Evolutionary conservation across 1,140 invertebrate genomes (phyloP).

Genomic region (Tetramorium parvispinum): DNA sequence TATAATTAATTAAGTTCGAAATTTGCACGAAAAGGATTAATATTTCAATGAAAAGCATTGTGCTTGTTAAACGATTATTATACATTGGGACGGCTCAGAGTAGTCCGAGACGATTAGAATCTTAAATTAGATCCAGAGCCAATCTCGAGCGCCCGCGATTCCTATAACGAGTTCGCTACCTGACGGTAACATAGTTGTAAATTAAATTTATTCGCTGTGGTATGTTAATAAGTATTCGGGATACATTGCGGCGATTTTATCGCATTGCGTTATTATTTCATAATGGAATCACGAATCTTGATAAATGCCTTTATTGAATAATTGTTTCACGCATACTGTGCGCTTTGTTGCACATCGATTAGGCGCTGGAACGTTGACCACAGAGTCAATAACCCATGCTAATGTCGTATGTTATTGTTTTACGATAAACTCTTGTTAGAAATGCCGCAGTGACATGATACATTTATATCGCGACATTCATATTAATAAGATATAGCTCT

Average conservation of each 20-base stretch:
- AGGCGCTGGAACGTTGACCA: constrained; percentile 17
- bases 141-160: neutral
- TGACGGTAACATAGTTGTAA: neutral
- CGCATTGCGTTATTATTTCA: constrained; percentile 23
- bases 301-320: constrained; percentile 58
- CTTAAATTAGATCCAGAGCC: constrained; percentile 11
- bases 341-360: constrained; percentile 21
- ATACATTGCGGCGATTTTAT: neutral
- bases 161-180: neutral
- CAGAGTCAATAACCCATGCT: constrained; percentile 66
- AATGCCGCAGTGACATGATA: neutral
- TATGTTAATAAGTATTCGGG: neutral
- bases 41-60: neutral
- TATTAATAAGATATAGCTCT: neutral
- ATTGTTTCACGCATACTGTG: constrained; percentile 44
- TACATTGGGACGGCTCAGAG: neutral
- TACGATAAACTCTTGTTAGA: constrained; percentile 50
- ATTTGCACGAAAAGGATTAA: neutral
- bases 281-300: neutral
- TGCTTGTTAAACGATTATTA: neutral
- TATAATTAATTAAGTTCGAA: neutral
- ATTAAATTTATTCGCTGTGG: constrained; percentile 24
- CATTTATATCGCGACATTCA: neutral
- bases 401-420: constrained; percentile 27
- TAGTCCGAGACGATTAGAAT: neutral